A percentile compares a stretch with the other conserved stretches of the same genome.
phyloP scores from a whole-genome alignment of 1,140 invertebrate species.

The Trachymyrmex cornetzi region DNA sequence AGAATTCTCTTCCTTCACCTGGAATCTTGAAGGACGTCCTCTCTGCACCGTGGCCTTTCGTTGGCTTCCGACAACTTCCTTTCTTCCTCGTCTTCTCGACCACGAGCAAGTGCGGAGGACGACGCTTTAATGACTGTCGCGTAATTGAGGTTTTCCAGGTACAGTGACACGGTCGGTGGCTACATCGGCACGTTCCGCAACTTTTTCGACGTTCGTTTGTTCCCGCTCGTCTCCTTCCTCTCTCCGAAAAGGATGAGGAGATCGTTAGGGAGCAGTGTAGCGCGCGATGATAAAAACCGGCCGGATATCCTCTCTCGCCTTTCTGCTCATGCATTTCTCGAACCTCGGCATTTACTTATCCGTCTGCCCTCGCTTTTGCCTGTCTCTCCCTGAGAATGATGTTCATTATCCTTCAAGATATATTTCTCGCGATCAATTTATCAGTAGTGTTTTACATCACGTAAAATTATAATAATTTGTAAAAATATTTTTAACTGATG shows the following conservation, averaged over 20 bases:
- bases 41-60: not conserved
- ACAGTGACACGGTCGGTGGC: conserved; percentile 33
- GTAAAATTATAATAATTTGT: not conserved
- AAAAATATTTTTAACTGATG: not conserved
- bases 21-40: conserved; percentile 43
- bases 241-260: conserved; percentile 32
- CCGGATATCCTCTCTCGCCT: conserved; percentile 1
- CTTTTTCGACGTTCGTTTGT: conserved; percentile 48
- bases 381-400: not conserved
- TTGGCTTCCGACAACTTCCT: not conserved
- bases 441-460: too few species aligned
- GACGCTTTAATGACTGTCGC: conserved; percentile 66
- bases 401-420: conserved; percentile 1
- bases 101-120: conserved; percentile 27
- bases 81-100: not conserved
- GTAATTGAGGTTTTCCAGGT: conserved; percentile 64
- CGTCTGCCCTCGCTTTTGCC: not conserved
- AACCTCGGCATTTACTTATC: not conserved
- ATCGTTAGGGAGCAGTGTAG: conserved; percentile 59
- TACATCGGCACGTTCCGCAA: conserved; percentile 60
- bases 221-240: not conserved
- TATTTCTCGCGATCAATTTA: not conserved
- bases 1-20: conserved; percentile 54
- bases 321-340: not conserved
- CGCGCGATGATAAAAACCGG: conserved; percentile 50